Percentiles rank a stretch among this genome's conserved stretches.
phyloP scores from a whole-genome alignment of 2,797 vertebrate genomes.

The Pangasius djambal region DNA sequence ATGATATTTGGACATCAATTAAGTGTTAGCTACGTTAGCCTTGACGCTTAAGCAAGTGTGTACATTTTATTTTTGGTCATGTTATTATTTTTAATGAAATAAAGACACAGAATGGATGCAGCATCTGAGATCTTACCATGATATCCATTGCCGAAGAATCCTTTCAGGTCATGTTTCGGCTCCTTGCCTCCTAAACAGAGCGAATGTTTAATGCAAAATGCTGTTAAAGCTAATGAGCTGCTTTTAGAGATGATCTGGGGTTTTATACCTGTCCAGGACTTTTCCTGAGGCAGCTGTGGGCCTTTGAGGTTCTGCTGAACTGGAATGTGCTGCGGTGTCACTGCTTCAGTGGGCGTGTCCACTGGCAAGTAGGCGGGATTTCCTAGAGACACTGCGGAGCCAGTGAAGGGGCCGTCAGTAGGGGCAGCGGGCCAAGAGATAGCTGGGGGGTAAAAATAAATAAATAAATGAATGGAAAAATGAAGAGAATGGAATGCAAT shows the following conservation, averaged over 20 bases:
- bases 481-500: neutral
- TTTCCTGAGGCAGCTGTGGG: slow-evolving; percentile 71
- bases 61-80: neutral
- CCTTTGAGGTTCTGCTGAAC: slow-evolving; percentile 77
- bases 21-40: neutral
- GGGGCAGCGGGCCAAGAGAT: slow-evolving; percentile 61
- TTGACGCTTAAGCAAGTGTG: neutral
- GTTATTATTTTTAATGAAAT: neutral
- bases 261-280: slow-evolving; percentile 48
- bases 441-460: neutral
- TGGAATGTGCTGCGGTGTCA: slow-evolving; percentile 70
- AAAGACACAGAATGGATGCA: neutral
- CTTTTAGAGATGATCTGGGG: neutral
- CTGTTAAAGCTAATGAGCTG: neutral
- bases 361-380: slow-evolving; percentile 47
- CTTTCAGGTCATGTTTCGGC: slow-evolving; percentile 71
- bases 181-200: slow-evolving; percentile 67
- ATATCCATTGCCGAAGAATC: slow-evolving; percentile 77
- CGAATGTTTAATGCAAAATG: neutral
- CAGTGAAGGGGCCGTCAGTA: slow-evolving; percentile 51
- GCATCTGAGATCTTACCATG: slow-evolving; percentile 64
- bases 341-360: slow-evolving; percentile 32
- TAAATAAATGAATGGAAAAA: too few species aligned
- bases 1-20: neutral
- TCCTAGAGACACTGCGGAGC: slow-evolving; percentile 43